Conservation (phyloP, 2,797 vertebrate species). For the Pyrocephalus nanus region DNA sequence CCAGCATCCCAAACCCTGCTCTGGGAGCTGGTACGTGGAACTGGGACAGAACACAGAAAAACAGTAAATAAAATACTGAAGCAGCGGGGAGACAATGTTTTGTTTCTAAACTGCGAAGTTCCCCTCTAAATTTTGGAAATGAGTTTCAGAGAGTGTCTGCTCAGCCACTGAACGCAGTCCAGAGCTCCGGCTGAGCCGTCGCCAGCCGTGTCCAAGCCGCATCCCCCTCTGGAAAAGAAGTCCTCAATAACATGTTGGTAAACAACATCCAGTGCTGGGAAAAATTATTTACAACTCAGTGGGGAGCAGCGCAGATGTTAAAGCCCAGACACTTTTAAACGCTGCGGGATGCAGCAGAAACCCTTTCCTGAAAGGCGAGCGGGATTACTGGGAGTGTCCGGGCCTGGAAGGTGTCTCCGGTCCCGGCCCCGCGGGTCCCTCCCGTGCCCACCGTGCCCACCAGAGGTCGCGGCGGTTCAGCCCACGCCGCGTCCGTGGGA, state of each 20-base stretch:
- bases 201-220: not conserved
- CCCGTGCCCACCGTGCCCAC: not conserved
- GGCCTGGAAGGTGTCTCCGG: not conserved
- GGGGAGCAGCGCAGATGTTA: not conserved
- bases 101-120: not conserved
- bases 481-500: no score
- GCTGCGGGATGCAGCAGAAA: not conserved
- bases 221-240: not conserved
- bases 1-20: accelerated
- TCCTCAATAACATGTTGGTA: not conserved
- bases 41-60: accelerated
- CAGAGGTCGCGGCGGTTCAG: not conserved
- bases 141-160: not conserved
- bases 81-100: not conserved
- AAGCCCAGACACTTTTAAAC: not conserved
- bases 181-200: not conserved
- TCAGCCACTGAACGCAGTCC: accelerated
- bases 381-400: accelerated
- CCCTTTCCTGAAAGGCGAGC: accelerated
- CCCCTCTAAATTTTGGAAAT: not conserved
- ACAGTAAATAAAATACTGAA: accelerated
- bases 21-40: not conserved
- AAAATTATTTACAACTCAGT: not conserved
- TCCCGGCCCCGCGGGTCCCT: not conserved
- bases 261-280: conserved; percentile 1